These are phyloP conservation scores for Philhelius pedissequus DNA, from an alignment of 2,888 invertebrate species.

Conservation along the genomic window DNA sequence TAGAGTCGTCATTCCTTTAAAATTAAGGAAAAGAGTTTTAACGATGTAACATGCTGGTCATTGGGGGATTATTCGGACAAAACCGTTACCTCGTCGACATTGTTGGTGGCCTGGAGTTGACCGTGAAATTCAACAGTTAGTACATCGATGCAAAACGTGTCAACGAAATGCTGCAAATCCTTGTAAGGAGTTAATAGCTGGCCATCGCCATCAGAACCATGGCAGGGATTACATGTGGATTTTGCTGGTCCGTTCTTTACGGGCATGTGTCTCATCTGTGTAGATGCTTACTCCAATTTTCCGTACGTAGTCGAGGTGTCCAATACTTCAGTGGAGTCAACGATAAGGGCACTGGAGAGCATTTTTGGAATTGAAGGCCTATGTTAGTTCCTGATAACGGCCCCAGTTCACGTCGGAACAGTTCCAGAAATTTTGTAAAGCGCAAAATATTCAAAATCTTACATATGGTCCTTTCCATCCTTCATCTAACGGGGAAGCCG, in stretches of 20 bases:
- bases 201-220: constrained; percentile 4
- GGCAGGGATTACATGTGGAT: constrained; percentile 21
- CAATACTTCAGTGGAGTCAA: not conserved
- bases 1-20: constrained; percentile 12
- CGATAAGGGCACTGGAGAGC: not conserved
- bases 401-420: constrained; percentile 25
- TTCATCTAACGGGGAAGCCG: constrained; percentile 41
- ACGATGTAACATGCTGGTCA: constrained; percentile 11
- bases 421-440: not conserved
- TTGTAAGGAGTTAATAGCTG: constrained; percentile 1
- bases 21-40: not conserved
- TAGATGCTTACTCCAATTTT: constrained; percentile 36
- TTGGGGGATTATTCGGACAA: not conserved
- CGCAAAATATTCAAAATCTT: constrained; percentile 27
- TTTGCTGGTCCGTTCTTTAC: constrained; percentile 36
- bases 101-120: not conserved
- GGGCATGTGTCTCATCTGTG: constrained; percentile 25
- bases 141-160: not conserved
- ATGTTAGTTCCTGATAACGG: constrained; percentile 56
- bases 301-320: constrained; percentile 29
- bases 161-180: constrained; percentile 1
- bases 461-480: constrained; percentile 45
- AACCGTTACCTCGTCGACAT: not conserved
- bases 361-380: not conserved
- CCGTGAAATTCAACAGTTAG: not conserved